Base-by-base conservation (phyloP, 2,797 vertebrate species). In the Anas georgica region DNA sequence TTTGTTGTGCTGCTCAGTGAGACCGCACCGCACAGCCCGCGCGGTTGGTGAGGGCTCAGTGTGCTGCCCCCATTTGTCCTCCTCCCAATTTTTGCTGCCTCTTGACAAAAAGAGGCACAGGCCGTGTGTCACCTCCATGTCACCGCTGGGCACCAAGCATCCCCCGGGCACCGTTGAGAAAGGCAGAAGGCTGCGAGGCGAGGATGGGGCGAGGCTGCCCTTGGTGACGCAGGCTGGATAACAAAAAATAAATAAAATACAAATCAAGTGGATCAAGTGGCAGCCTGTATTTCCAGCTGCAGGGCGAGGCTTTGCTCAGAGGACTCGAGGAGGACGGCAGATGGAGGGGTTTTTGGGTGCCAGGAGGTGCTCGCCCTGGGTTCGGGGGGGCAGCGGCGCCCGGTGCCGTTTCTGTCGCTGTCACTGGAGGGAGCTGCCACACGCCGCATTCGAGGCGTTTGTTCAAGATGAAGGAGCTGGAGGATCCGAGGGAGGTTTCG, bases 371-470 rank as follows among this genome's bases (percentile, higher is more conserved):
- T 54, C 2, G 52, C 64, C 60, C 10, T 10, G 1, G 1, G 1
- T 46, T 4, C 0, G 37, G 37, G 29, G 56, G 58, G 46, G 39
- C 54, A 13, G 37, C 7, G 2, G 37, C 7, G 2, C 31, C 1
- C 5, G 31, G 9, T 5, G 88, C 73, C 5, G 10, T 18, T 3
- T 8, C 70, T 37, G 16, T 4, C 1, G 4, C 67, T 17, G 76
- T 10, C 79, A 3, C 94, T 58, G 91, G 94, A 91, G 94, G 96
- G 96, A 88, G 91, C 96, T 67, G 67, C 55, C 46, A 29, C 54
- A 6, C 26, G 6, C 8, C 11, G 6, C 18, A 1, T 12, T 0
- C 7, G 20, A 3, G 31, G 35, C 0, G 6, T 7, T 5, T 31
- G 31, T 2, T 37, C 6, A 41, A 72, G 63, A 43, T 2, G 3